Evolutionary conservation across 1,140 invertebrate species (phyloP).

Genomic region (Theocolax elegans): DNA sequence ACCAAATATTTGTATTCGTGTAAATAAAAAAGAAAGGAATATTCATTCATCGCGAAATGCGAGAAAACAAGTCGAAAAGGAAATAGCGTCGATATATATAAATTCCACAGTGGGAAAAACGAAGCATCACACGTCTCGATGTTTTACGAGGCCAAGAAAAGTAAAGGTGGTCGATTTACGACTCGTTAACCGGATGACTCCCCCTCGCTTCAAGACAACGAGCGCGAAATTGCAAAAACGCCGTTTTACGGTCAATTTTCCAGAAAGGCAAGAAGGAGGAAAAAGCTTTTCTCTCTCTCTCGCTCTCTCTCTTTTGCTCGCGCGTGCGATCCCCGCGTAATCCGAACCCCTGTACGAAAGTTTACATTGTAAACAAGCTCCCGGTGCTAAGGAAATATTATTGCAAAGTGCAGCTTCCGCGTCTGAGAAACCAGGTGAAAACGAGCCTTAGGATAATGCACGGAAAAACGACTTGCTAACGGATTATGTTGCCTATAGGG

Average conservation of each 20-base stretch:
- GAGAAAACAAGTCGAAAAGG: too few relatives aligned
- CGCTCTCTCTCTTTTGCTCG: too few relatives aligned
- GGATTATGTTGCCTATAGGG: neutral
- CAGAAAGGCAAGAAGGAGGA: neutral
- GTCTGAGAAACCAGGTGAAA: neutral
- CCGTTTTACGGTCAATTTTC: neutral
- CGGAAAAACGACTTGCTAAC: neutral
- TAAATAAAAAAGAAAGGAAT: too few relatives aligned
- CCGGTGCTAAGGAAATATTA: constrained; percentile 54
- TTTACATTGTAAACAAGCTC: constrained; percentile 51
- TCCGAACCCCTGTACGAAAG: constrained; percentile 18
- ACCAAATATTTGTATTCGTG: too few relatives aligned
- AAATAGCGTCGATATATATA: too few relatives aligned
- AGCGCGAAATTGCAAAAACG: neutral
- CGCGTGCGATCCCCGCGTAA: neutral
- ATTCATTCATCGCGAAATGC: too few relatives aligned
- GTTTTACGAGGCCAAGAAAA: too few relatives aligned
- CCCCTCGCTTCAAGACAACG: neutral
- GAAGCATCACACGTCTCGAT: too few relatives aligned
- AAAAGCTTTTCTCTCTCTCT: neutral
- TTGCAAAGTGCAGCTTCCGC: constrained; percentile 45
- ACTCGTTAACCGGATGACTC: too few relatives aligned
- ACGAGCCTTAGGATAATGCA: neutral
- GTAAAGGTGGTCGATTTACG: too few relatives aligned
- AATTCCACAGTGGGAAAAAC: too few relatives aligned